A percentile compares a stretch with the other conserved stretches of the same genome.
Evolutionary conservation across 2,888 invertebrate species (phyloP).

Genomic region (Vandiemenella viatica): DNA sequence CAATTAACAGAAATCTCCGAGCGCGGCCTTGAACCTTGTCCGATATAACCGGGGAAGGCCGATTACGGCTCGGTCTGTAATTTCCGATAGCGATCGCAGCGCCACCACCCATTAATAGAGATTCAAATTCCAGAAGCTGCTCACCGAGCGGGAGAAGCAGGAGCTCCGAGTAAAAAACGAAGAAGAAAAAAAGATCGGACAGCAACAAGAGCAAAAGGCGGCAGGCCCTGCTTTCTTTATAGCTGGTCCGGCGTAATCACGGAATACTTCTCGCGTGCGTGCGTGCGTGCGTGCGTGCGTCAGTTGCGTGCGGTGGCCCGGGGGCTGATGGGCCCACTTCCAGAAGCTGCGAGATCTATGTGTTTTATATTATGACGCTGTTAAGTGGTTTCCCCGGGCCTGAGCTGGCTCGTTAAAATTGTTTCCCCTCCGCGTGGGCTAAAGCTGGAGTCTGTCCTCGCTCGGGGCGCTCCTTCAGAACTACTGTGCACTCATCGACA

Average conservation of each 20-base stretch:
- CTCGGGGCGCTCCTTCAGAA: too few relatives aligned
- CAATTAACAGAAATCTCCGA: too few relatives aligned
- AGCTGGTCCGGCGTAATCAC: not conserved
- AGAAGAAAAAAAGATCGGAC: too few relatives aligned
- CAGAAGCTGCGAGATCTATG: not conserved
- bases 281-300: too few relatives aligned
- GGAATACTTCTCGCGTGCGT: not conserved
- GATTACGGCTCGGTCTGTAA: not conserved
- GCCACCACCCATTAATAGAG: not conserved
- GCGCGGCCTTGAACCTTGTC: too few relatives aligned
- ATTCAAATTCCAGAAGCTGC: not conserved
- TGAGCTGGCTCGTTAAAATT: not conserved
- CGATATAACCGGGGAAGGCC: not conserved
- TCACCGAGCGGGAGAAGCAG: too few relatives aligned
- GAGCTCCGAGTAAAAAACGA: too few relatives aligned
- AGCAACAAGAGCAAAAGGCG: too few relatives aligned
- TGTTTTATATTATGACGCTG: not conserved
- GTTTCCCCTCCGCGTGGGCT: too few relatives aligned
- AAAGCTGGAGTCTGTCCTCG: too few relatives aligned
- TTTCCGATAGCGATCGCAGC: not conserved
- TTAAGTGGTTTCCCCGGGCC: not conserved
- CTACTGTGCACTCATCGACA: too few relatives aligned
- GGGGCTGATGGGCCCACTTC: not conserved
- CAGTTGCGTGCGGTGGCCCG: not conserved
- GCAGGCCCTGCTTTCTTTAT: not conserved